Percentiles rank a stretch among this genome's conserved stretches.
These are phyloP conservation scores for Temnothorax curvispinosus DNA, from an alignment of 1,140 invertebrate species.

Conservation along the genomic window DNA sequence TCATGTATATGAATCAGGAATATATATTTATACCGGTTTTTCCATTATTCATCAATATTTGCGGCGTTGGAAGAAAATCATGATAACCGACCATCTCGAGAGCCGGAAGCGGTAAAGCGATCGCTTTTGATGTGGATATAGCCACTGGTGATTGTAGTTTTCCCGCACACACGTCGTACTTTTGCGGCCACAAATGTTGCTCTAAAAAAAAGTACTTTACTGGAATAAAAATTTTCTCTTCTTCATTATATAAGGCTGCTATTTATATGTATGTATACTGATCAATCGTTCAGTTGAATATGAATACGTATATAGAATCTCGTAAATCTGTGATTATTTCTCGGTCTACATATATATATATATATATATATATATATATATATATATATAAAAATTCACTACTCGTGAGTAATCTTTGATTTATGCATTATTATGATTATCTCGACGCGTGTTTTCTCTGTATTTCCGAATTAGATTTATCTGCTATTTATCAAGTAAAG, in stretches of 20 bases:
- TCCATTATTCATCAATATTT: conserved; percentile 84
- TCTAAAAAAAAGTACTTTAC: conserved; percentile 76
- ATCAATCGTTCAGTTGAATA: not conserved
- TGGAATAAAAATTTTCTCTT: not conserved
- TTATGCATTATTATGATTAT: not conserved
- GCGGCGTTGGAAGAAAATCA: conserved; percentile 87
- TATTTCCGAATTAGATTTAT: not conserved
- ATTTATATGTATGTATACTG: not conserved
- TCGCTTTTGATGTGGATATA: conserved; percentile 87
- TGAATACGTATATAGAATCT: not conserved
- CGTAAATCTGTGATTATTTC: not conserved
- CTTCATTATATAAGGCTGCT: not conserved
- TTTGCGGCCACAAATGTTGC: conserved; percentile 87
- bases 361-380: too few species aligned
- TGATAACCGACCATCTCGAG: conserved; percentile 90
- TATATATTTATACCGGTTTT: conserved; percentile 87
- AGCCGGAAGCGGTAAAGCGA: conserved; percentile 88
- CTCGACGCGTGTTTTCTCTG: not conserved
- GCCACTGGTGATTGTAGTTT: conserved; percentile 89
- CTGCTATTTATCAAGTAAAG: not conserved
- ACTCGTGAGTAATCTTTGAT: not conserved
- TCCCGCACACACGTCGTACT: conserved; percentile 88
- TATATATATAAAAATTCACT: too few species aligned
- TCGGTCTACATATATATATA: too few species aligned
- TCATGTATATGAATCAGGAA: not conserved